A percentile compares a stretch with the other conserved stretches of the same genome.
phyloP scores from a whole-genome alignment of 2,797 vertebrate genomes.

The Sebastes wilsoni region DNA sequence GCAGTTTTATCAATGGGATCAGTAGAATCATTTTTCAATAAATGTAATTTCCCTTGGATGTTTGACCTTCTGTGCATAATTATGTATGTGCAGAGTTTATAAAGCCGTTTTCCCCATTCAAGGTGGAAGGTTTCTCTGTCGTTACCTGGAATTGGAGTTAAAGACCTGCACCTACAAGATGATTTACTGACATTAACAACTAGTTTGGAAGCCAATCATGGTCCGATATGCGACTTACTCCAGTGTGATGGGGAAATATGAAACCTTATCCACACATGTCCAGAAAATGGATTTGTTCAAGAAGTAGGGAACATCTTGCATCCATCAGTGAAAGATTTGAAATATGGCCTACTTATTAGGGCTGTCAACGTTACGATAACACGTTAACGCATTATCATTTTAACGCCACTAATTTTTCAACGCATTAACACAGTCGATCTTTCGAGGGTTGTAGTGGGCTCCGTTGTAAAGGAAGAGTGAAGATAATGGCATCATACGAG shows the following conservation, averaged over 20 bases:
- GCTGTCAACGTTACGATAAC: no score
- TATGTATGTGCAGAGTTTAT: not conserved
- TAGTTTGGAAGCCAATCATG: not conserved
- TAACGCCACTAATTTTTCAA: no score
- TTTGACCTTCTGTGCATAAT: not conserved
- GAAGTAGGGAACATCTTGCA: not conserved
- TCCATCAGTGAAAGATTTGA: not conserved
- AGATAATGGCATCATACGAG: no score
- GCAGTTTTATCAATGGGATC: not conserved
- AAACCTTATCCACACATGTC: not conserved
- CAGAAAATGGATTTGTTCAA: not conserved
- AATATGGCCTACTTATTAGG: not conserved
- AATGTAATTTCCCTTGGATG: not conserved
- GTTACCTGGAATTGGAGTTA: not conserved
- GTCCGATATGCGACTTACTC: no score
- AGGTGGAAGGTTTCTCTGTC: not conserved
- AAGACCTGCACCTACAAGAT: not conserved
- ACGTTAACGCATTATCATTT: no score
- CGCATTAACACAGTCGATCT: no score
- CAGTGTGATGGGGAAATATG: not conserved
- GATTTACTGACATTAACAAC: not conserved
- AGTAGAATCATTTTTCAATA: not conserved
- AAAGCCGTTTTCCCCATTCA: not conserved
- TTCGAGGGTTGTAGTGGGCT: no score
- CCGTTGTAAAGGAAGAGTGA: no score